Conservation (phyloP, 2,888 invertebrate genomes). For the Exephanes ischioxanthus region DNA sequence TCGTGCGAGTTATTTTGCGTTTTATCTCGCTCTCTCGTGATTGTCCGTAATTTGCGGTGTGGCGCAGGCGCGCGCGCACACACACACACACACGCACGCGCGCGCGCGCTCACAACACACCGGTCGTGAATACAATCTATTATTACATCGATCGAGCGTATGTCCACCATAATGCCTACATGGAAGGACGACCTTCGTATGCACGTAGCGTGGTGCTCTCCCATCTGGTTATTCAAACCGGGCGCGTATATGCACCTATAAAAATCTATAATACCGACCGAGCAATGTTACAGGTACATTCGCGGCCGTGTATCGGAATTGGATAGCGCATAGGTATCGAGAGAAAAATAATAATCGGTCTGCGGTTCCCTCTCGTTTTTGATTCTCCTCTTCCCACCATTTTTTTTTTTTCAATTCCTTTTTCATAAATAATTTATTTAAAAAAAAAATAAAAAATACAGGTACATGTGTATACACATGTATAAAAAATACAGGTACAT, state of each 20-base stretch:
- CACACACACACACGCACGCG: not conserved
- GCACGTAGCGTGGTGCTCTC: slow-evolving; percentile 26
- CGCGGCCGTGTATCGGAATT: not conserved
- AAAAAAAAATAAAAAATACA: too few relatives aligned
- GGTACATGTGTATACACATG: too few relatives aligned
- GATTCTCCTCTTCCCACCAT: too few relatives aligned
- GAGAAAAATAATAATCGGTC: too few relatives aligned
- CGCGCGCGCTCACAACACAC: not conserved
- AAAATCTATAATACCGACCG: slow-evolving; percentile 14
- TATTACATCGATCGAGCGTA: slow-evolving; percentile 74
- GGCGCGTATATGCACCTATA: not conserved
- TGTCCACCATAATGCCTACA: slow-evolving; percentile 69
- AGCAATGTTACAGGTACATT: slow-evolving; percentile 12
- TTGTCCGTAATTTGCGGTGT: slow-evolving; percentile 77
- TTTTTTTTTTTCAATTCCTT: too few relatives aligned
- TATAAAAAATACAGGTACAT: slow-evolving; percentile 7
- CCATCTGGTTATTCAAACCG: slow-evolving; percentile 6
- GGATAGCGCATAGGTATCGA: too few relatives aligned
- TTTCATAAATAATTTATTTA: too few relatives aligned
- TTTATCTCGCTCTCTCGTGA: slow-evolving; percentile 66
- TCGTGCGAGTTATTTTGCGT: slow-evolving; percentile 19
- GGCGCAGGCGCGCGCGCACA: slow-evolving; percentile 25
- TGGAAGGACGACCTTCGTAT: slow-evolving; percentile 53
- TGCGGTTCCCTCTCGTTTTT: too few relatives aligned
- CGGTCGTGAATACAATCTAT: slow-evolving; percentile 77